Evolutionary conservation across 2,888 invertebrate genomes (phyloP), one percentile per base, ranked within the genome.

Genomic region (Saturnia pavonia): DNA sequence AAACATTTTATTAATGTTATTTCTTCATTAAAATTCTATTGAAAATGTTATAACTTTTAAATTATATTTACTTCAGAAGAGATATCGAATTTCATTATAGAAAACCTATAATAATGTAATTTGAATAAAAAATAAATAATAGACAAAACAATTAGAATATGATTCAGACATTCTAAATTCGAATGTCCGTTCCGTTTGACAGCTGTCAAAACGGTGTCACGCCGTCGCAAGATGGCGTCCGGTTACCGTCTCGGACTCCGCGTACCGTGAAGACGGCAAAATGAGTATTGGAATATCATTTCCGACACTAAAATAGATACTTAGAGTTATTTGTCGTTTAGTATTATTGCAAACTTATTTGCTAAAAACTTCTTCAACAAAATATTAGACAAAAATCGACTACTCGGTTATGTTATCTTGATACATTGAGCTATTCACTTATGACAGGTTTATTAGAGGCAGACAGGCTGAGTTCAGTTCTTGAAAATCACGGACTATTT

Each of bases 151-250:
- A 72, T 72, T 69, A 68, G 63, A 69, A 72, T 69, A 84, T 80
- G 85, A 89, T 87, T 88, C 88, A 82, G 88, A 88, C 80, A 86
- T 88, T 91, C 90, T 90, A 92, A 91, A 88, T 91, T 85, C 84
- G 87, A 89, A 91, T 90, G 91, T 91, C 91, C 88, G 86, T 83
- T 83, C 79, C 83, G 84, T 87, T 81, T 92, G 93, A 93, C 93
- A 92, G 91, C 91, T 93, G 93, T 93, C 93, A 93, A 89, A 91
- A 86, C 89, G 87, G 85, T 85, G 91, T 91, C 89, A 91, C 88
- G 88, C 88, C 88, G 82, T 72, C 83, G 87, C 88, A 88, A 88
- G 83, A 87, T 88, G 89, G 92, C 92, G 92, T 93, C 91, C 91
- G 91, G 92, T 93, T 91, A 91, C 93, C 85, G 91, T 89, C 90